Percentiles rank a stretch among this genome's conserved stretches.
These are phyloP conservation scores for Philotrypesis tridentata DNA, from an alignment of 1,140 invertebrate species.

Conservation along the genomic window DNA sequence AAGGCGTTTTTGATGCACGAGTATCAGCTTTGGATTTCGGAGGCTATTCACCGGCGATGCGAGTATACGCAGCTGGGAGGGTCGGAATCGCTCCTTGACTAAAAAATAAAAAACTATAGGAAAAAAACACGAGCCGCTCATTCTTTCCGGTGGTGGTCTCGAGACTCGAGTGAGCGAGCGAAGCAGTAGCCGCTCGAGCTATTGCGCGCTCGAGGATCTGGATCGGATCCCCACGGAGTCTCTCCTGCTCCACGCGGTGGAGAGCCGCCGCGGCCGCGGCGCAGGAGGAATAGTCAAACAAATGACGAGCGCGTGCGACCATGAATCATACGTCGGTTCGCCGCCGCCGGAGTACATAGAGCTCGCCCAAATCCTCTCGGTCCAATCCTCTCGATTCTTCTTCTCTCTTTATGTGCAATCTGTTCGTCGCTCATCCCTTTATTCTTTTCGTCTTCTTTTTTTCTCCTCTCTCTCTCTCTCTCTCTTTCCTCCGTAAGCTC, in stretches of 20 bases:
- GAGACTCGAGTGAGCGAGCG: too few species aligned
- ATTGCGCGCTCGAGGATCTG: neutral
- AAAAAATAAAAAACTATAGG: neutral
- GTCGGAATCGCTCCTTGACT: neutral
- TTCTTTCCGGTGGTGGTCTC: slow-evolving; percentile 3
- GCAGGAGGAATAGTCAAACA: slow-evolving; percentile 36
- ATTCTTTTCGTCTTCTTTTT: neutral
- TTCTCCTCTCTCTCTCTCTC: neutral
- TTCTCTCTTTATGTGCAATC: neutral
- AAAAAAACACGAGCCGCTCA: neutral
- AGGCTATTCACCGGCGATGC: neutral
- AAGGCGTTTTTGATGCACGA: too few species aligned
- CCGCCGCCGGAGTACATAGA: neutral
- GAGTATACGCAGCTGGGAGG: too few species aligned
- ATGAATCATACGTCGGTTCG: slow-evolving; percentile 34
- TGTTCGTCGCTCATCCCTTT: neutral
- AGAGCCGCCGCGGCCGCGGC: neutral
- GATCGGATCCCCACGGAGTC: neutral
- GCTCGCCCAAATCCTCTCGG: neutral
- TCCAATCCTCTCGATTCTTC: slow-evolving; percentile 36
- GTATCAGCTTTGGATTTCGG: neutral
- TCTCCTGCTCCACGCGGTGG: too few species aligned
- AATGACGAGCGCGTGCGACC: slow-evolving; percentile 51
- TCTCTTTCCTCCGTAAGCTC: neutral
- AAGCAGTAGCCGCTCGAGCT: too few species aligned